Percentiles rank a stretch among this genome's conserved stretches.
These are phyloP conservation scores for Isaurus tuberculatus DNA, from an alignment of 92 coral and sea anemone species.

Conservation along the genomic window DNA sequence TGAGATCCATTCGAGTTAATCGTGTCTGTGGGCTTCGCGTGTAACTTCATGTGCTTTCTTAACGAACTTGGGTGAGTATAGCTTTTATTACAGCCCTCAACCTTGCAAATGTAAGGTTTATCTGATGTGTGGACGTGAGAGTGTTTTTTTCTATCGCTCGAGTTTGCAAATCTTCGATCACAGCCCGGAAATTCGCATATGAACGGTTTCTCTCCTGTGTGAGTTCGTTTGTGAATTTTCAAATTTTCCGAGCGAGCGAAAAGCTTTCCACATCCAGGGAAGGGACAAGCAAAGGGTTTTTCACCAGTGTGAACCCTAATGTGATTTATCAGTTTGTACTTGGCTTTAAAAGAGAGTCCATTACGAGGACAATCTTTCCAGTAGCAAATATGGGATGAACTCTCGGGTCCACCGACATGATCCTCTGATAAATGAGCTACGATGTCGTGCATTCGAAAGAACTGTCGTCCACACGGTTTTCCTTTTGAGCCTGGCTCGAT, in stretches of 20 bases:
- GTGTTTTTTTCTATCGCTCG: conserved; percentile 99
- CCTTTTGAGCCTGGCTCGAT: conserved; percentile 98
- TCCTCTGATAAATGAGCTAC: conserved; percentile 99
- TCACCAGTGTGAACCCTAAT: conserved; percentile 99
- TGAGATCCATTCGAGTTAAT: conserved; percentile 76
- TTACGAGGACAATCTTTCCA: conserved; percentile 98
- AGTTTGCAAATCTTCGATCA: conserved; percentile 99
- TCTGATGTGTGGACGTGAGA: conserved; percentile 99
- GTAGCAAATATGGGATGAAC: conserved; percentile 94
- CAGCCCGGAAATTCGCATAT: conserved; percentile 99
- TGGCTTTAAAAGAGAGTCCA: conserved; percentile 97
- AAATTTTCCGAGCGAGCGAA: conserved; percentile 99
- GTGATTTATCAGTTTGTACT: conserved; percentile 98
- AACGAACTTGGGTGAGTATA: conserved; percentile 98
- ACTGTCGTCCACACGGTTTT: conserved; percentile 97
- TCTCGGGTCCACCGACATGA: conserved; percentile 99
- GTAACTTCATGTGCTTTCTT: conserved; percentile 98
- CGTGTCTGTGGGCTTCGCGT: conserved; percentile 92
- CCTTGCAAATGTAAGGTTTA: conserved; percentile 98
- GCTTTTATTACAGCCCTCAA: conserved; percentile 98
- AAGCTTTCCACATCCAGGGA: conserved; percentile 98
- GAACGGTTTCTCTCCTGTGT: conserved; percentile 99
- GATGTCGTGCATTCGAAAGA: conserved; percentile 99
- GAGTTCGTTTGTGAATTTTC: conserved; percentile 98
- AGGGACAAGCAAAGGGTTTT: conserved; percentile 98